Base-by-base conservation (phyloP, 1,140 invertebrate species). In the Brachionus manjavacas region DNA sequence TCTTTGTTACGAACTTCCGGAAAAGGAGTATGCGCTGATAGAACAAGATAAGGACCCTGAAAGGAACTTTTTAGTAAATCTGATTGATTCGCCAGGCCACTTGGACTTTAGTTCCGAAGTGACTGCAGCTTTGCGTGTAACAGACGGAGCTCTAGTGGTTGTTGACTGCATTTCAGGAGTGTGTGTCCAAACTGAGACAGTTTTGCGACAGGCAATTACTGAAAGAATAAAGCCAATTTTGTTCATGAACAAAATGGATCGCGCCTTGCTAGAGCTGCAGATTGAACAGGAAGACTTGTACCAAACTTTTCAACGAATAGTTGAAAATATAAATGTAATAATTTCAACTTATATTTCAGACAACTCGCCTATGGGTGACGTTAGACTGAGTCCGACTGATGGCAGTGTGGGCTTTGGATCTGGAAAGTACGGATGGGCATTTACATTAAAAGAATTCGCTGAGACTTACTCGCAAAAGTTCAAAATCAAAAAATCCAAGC, bases 401-500 rank as follows among this genome's bases (percentile, higher is more conserved):
- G 83, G 83, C 11, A 84, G 23, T 52, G 83, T 84, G 20, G 68
- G 20, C 9, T 84, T 84, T 76, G 70, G 28, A 7, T 23, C 66
- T 55, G 83, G 66, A 25, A 25, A 25, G 16, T 35, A 74, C 12
- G 66, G 66, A 0, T 84, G 83, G 68, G 68, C 6, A 8, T 84
- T 84, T 64, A 52, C 83, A 39, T 7, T 84, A 1, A n/a, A 52
- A 9, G 8, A 72, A 76, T 74, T 84, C 16, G 83, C 83, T 9
- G 70, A 83, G n/a, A 52, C 64, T 0, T 55, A 49, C 8, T 39
- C 60, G n/a, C 4, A 43, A 31, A 83, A 70, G 46, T 23, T 23
- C 23, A 46, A 70, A 43, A 55, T 86, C 1, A 80, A 86, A 11
- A 85, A 86, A 60, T 85, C 87, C 3, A 84, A 76, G 14, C 11